Conservation (phyloP, 1,140 invertebrate species). For the Epicauta chinensis region DNA sequence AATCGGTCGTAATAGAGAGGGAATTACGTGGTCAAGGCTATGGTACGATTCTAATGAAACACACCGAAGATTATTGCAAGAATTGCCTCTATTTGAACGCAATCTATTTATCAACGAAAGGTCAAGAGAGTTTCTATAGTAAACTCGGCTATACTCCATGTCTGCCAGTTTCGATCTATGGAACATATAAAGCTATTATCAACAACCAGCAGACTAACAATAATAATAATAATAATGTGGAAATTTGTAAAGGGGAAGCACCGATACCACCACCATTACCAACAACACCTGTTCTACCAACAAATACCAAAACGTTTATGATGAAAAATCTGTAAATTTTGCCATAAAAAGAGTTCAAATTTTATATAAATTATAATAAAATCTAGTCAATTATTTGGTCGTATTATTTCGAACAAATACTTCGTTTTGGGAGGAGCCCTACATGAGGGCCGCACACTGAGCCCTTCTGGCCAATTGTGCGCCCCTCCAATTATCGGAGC, state of each 20-base stretch:
- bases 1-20: conserved; percentile 70
- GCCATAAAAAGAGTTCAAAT: too few relatives aligned
- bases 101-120: conserved; percentile 69
- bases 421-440: too few relatives aligned
- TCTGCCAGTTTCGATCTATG: conserved; percentile 62
- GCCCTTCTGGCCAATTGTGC: too few relatives aligned
- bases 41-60: conserved; percentile 62
- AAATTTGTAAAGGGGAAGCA: conserved; percentile 1
- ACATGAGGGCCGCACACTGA: background rate
- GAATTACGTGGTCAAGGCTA: conserved; percentile 61
- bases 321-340: conserved; percentile 20
- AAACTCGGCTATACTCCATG: conserved; percentile 67
- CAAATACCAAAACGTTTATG: conserved; percentile 35
- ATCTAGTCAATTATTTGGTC: too few relatives aligned
- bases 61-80: conserved; percentile 62
- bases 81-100: conserved; percentile 51
- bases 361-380: too few relatives aligned
- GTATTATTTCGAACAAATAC: background rate
- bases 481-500: too few relatives aligned
- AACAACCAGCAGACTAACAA: conserved; percentile 4
- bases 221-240: background rate
- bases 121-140: conserved; percentile 68
- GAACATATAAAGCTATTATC: too few relatives aligned
- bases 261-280: conserved; percentile 25
- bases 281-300: conserved; percentile 1